Evolutionary conservation across 2,113 vertebrate species (phyloP).

Genomic region (Chaenocephalus aceratus): DNA sequence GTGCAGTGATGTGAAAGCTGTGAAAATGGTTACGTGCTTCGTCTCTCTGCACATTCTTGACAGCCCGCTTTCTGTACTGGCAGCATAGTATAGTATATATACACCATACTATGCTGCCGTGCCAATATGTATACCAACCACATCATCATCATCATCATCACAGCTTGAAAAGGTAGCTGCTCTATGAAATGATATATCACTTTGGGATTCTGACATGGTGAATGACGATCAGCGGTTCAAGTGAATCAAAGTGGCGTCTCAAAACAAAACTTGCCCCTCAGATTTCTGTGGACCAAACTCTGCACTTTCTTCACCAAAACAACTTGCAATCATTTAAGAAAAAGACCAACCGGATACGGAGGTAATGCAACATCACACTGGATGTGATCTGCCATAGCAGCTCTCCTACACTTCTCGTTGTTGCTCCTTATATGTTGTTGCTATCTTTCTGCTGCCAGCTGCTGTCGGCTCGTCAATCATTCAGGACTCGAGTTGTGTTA

Average conservation of each 20-base stretch:
- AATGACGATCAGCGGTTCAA: background rate
- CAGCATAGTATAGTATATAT: background rate
- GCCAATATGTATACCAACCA: too few relatives aligned
- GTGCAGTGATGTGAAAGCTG: slow-evolving; percentile 11
- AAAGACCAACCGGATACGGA: background rate
- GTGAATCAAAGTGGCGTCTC: background rate
- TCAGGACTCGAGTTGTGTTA: slow-evolving; percentile 48
- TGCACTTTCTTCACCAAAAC: slow-evolving; percentile 1
- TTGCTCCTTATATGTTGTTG: slow-evolving; percentile 20
- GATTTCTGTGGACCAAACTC: background rate
- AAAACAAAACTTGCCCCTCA: background rate
- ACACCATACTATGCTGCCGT: too few relatives aligned
- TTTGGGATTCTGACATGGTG: background rate
- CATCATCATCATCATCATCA: too few relatives aligned
- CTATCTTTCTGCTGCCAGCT: slow-evolving; percentile 50
- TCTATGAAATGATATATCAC: background rate
- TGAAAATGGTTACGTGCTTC: slow-evolving; percentile 11
- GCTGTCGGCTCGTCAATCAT: slow-evolving; percentile 52
- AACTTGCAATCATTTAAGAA: background rate
- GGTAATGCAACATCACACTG: slow-evolving; percentile 31
- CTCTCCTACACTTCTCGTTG: slow-evolving; percentile 7
- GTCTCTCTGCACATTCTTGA: background rate
- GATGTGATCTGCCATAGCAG: slow-evolving; percentile 30
- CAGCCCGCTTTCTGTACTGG: background rate
- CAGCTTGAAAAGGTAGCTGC: too few relatives aligned